Evolutionary conservation across 2,888 invertebrate species (phyloP).

Genomic region (Copidosoma aretas): DNA sequence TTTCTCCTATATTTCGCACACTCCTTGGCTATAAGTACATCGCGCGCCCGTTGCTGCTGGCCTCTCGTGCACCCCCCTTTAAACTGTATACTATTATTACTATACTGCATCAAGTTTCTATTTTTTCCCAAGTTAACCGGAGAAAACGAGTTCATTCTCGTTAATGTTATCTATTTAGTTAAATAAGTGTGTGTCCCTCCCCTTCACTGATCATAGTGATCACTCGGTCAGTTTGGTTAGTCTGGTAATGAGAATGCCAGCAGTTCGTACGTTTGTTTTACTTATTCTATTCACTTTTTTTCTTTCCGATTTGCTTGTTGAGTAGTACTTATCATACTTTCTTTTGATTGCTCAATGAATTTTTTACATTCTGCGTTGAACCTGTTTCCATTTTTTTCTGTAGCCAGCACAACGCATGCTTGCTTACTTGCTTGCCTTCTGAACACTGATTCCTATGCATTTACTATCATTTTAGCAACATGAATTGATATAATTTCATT

Average conservation of each 20-base stretch:
- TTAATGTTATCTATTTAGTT: slow-evolving; percentile 28
- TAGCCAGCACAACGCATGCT: too few relatives aligned
- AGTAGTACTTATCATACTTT: background rate
- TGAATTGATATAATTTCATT: too few relatives aligned
- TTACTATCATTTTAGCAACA: too few relatives aligned
- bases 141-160: slow-evolving; percentile 28
- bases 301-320: background rate
- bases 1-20: background rate
- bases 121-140: slow-evolving; percentile 26
- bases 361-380: too few relatives aligned
- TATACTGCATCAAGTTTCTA: slow-evolving; percentile 13
- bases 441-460: too few relatives aligned
- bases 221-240: background rate
- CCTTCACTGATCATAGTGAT: background rate
- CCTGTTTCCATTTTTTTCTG: slow-evolving; percentile 3
- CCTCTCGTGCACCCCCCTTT: too few relatives aligned
- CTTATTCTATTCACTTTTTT: background rate
- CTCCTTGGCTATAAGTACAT: too few relatives aligned
- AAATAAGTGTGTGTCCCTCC: background rate
- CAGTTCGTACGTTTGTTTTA: background rate
- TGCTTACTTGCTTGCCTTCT: too few relatives aligned
- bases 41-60: too few relatives aligned
- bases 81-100: too few relatives aligned
- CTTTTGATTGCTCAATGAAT: too few relatives aligned
- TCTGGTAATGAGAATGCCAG: background rate